Base-by-base conservation (phyloP, 2,113 vertebrate genomes). In the Agapornis roseicollis region DNA sequence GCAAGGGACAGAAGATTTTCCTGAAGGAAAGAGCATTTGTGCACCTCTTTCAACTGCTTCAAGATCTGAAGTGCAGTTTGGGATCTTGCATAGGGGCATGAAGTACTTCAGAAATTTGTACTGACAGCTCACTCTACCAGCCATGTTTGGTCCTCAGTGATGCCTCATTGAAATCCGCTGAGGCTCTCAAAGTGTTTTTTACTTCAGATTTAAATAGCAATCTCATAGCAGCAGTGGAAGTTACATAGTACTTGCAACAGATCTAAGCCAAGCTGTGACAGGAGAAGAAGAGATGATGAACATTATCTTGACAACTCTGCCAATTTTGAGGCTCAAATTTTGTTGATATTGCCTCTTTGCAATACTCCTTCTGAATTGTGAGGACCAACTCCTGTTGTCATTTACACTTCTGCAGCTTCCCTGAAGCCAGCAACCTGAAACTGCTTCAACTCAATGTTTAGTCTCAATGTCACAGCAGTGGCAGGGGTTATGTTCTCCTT, bases 381-480 rank as follows among this genome's bases (percentile, higher is more conserved):
- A 94, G 22, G 85, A 69, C 9, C 37, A 91, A 55, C 27, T 56
- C 33, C 37, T 76, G 60, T 90, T 87, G 65, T 91, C 71, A 85
- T 96, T 88, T 89, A 80, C 53, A 85, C 66, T 33, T 92, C 44
- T 72, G 31, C 44, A 84, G 22, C 27, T 88, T 80, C 31, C 78
- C 50, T 63, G 52, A 79, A 90, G 72, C 16, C 39, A 88, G 35
- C n/a, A 89, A 76, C 42, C 72, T 76, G 77, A 71, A 94, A 80
- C 29, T 49, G 39, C 73, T 39, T 92, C 94, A 95, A 89, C 63
- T 95, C 58, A 84, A 77, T 91, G 84, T 80, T 91, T 94, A 92
- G 89, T 88, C 80, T 90, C 55, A 78, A 3, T 14, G 33, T 93
- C 69, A 64, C 66, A 94, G 71, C 17, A 19, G 42, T 72, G 37